A percentile compares a stretch with the other conserved stretches of the same genome.
These are phyloP conservation scores for Drosophila micromelanica DNA, from an alignment of 1,140 invertebrate species.

Conservation along the genomic window DNA sequence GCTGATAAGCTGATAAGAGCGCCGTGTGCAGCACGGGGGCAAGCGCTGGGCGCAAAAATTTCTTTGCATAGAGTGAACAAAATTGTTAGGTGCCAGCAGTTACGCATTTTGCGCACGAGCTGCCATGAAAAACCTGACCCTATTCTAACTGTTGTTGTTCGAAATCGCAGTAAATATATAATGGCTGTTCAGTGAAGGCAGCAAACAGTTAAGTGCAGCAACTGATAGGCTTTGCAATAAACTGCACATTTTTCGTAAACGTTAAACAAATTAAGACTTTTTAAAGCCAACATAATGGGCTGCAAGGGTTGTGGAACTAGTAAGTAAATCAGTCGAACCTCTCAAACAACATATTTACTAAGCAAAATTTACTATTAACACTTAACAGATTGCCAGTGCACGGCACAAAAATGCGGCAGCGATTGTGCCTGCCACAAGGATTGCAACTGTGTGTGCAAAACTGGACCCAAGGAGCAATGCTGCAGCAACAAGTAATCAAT, in stretches of 20 bases:
- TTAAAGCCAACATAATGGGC: constrained; percentile 40
- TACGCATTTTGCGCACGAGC: constrained; percentile 62
- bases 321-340: constrained; percentile 21
- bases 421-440: constrained; percentile 64
- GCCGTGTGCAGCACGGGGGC: constrained; percentile 47
- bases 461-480: constrained; percentile 67
- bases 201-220: constrained; percentile 46
- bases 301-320: constrained; percentile 66
- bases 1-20: constrained; percentile 50
- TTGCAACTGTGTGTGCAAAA: constrained; percentile 65
- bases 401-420: constrained; percentile 55
- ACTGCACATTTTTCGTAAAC: constrained; percentile 11
- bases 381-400: constrained; percentile 59
- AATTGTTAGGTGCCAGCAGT: constrained; percentile 25
- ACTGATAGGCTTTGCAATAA: constrained; percentile 34
- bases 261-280: background rate
- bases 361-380: constrained; percentile 2
- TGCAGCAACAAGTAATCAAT: constrained; percentile 58
- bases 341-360: constrained; percentile 1
- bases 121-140: constrained; percentile 43
- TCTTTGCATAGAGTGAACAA: constrained; percentile 29
- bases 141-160: constrained; percentile 17
- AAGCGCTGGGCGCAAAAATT: constrained; percentile 48
- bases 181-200: constrained; percentile 8
- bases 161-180: constrained; percentile 35